These are phyloP conservation scores for Antechinus flavipes DNA, from an alignment of 2,113 vertebrate species.

Conservation along the genomic window DNA sequence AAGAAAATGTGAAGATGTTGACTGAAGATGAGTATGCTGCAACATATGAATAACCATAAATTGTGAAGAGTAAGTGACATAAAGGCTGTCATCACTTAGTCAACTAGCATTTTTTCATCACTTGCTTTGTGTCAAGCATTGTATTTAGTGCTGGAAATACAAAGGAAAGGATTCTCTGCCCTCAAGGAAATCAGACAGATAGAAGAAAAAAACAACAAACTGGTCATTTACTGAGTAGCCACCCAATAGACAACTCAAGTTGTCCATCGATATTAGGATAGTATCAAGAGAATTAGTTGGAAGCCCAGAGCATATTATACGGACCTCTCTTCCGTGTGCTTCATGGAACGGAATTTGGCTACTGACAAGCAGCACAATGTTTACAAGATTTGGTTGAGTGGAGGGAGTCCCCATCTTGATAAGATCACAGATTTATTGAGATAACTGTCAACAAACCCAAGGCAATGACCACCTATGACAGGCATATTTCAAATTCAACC, in stretches of 20 bases:
- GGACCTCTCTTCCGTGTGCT: background rate
- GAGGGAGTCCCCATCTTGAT: background rate
- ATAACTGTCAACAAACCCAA: background rate
- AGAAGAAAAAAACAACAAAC: background rate
- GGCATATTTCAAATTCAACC: background rate
- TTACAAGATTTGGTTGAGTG: background rate
- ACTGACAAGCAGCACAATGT: background rate
- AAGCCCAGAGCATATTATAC: background rate
- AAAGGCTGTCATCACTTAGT: background rate
- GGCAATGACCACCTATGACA: background rate
- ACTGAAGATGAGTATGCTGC: background rate
- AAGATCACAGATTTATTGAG: background rate
- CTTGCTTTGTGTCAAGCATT: background rate
- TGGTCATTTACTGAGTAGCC: background rate
- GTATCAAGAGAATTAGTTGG: background rate
- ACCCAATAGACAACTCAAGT: background rate
- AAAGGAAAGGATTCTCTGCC: background rate
- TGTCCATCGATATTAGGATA: background rate
- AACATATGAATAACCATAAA: background rate
- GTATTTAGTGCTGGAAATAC: background rate
- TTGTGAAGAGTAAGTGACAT: background rate
- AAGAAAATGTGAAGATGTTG: background rate
- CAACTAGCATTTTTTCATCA: background rate
- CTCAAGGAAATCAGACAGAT: background rate
- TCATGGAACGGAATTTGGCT: background rate